Evolutionary conservation across 2,888 invertebrate species (phyloP).

Genomic region (Hanleya hanleyi): DNA sequence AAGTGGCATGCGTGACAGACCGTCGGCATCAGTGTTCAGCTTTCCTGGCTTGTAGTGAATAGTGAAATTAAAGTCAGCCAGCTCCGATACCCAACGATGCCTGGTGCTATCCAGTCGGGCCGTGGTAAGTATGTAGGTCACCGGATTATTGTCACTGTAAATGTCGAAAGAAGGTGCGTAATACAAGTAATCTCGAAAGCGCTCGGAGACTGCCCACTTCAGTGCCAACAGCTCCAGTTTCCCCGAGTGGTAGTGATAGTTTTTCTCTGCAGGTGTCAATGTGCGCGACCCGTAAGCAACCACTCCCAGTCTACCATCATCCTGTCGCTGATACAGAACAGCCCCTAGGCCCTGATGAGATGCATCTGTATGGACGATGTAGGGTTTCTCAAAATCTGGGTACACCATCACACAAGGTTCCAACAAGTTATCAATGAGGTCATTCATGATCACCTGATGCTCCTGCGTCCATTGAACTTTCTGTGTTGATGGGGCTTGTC

Average conservation of each 20-base stretch:
- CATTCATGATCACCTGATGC: constrained; percentile 12
- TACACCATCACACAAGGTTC: constrained; percentile 2
- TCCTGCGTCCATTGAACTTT: constrained; percentile 1
- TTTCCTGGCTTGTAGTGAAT: constrained; percentile 18
- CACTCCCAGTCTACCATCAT: constrained; percentile 15
- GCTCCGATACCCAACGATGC: constrained; percentile 13
- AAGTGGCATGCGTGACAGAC: constrained; percentile 23
- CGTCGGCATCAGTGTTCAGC: constrained; percentile 16
- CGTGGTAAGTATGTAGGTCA: constrained; percentile 15
- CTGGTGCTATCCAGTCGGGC: constrained; percentile 15
- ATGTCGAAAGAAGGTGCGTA: constrained; percentile 14
- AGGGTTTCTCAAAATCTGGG: constrained; percentile 7
- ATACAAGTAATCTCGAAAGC: constrained; percentile 25
- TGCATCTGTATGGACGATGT: constrained; percentile 22
- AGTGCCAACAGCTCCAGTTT: constrained; percentile 25
- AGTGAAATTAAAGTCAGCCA: constrained; percentile 16
- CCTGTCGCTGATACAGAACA: constrained; percentile 10
- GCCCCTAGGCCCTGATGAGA: constrained; percentile 19
- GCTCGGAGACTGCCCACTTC: constrained; percentile 24
- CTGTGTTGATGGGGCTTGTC: constrained; percentile 4
- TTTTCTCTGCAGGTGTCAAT: constrained; percentile 13
- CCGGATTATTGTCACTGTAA: constrained; percentile 22
- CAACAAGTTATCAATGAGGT: constrained; percentile 8
- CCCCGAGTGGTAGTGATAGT: constrained; percentile 13
- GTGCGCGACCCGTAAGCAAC: constrained; percentile 22